Evolutionary conservation across 2,888 invertebrate species (phyloP), one percentile per base, ranked within the genome.

Genomic region (Phoronis australis): DNA sequence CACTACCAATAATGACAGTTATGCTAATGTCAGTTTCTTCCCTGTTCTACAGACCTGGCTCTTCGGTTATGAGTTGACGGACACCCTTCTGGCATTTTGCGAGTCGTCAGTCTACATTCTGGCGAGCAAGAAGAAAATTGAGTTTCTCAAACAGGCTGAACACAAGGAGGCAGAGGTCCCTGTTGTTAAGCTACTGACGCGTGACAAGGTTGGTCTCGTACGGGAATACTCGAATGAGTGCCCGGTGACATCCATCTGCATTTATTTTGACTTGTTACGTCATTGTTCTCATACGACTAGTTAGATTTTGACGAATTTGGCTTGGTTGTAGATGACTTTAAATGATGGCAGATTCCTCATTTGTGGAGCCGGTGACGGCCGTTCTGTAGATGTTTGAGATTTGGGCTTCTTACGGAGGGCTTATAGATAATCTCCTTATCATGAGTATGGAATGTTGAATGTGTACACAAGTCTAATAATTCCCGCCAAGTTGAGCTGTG

Each of bases 121-220:
- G 50, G 91, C 95, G 1, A 95, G 95, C 71, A 96, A 94, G 78
- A 96, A 96, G 81, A 99, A 99, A 78, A 92, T 95, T 56, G 96
- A 97, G 66, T 99, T 96, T 78, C 80, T 99, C 45, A 85, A 89
- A 65, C 90, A 91, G 75, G 55, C 69, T 12, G 71, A 74, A n/a
- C 57, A 62, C 4, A 69, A 70, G 42, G 73, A 75, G 41, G 84
- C 83, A 52, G 86, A 86, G 58, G 81, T 93, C 37, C 92, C 93
- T 9, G 83, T 87, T 47, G 84, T 96, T 5, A 90, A 89, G 73
- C 82, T 96, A 25, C 82, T 94, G 47, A 83, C 88, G 15, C 83
- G 96, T 70, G 96, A 99, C 75, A 88, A 93, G 80, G 92, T 91
- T 79, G 45, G 50, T 35, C 1, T 39, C 12, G 15, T n/a, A 27